A percentile compares a stretch with the other conserved stretches of the same genome.
These are phyloP conservation scores for Bombus confusus DNA, from an alignment of 1,140 invertebrate genomes.

Conservation along the genomic window DNA sequence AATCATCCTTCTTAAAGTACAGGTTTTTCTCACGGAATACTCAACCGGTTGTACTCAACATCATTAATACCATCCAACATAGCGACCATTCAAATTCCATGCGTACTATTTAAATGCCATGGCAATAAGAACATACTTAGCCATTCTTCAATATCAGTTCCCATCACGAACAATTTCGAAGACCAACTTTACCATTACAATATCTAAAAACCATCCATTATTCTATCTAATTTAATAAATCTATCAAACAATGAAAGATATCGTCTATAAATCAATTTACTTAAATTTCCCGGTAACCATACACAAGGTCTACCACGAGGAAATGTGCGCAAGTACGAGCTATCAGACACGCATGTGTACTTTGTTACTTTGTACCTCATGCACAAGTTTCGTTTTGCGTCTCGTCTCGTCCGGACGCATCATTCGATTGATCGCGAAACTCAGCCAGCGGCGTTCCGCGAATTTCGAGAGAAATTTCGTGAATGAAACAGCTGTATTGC, in stretches of 20 bases:
- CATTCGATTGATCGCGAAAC: neutral
- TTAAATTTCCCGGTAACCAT: neutral
- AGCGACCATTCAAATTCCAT: neutral
- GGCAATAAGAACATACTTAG: neutral
- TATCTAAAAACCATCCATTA: neutral
- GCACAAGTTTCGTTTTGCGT: constrained; percentile 17
- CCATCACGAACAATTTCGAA: neutral
- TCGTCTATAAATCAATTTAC: neutral
- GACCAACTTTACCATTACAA: neutral
- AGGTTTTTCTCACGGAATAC: neutral
- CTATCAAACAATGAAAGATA: neutral
- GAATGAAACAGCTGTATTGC: constrained; percentile 2
- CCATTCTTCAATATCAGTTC: neutral
- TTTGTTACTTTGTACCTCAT: too few relatives aligned
- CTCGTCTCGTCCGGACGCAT: constrained; percentile 27
- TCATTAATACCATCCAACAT: constrained; percentile 12
- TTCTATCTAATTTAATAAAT: too few relatives aligned
- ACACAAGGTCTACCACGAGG: neutral
- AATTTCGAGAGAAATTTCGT: neutral
- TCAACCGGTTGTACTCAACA: neutral
- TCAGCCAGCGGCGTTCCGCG: neutral
- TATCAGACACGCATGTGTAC: constrained; percentile 45
- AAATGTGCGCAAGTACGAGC: constrained; percentile 37
- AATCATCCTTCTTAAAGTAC: neutral
- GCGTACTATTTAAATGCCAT: constrained; percentile 22